Base-by-base conservation (phyloP, 2,113 vertebrate species). In the Coptodon rendalli region DNA sequence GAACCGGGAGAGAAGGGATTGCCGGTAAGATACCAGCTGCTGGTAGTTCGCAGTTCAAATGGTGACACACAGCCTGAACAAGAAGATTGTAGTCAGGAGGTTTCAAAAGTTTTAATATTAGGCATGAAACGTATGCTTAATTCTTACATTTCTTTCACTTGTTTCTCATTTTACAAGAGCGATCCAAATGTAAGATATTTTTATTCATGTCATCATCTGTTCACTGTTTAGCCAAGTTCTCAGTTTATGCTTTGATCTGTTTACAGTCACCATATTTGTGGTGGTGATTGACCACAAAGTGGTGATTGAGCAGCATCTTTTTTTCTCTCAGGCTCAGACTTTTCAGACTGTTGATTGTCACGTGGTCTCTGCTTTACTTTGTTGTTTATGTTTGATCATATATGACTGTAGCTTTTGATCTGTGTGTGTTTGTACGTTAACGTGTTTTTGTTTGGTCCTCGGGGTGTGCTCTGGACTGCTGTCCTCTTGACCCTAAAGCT, bases 1-100 rank as follows among this genome's bases (percentile, higher is more conserved):
- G 97, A 99, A 89, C 97, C 97, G 1, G 98, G 98, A 45, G 97
- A 98, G 66, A 98, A 97, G 95, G 98, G 97, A 82, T 96, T 97
- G 50, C 98, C 98, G 98, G 98, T 99, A 97, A 98, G 98, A 92
- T 48, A 16, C 59, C 81, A 85, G 83, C 50, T 76, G n/a, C 36
- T 81, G 59, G 61, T 91, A 40, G 24, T 76, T 87, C 52, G 81
- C 57, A 81, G 29, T 76, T 87, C 48, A 84, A 52, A 84, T 24
- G 54, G 5, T 82, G 73, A 53, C 53, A 27, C 31, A 24, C 19
- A 59, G 24, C 12, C 24, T 48, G 19, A 14, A 48, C 27, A 52
- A 38, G 7, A 87, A 45, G 48, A 29, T 31, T 17, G 81, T 84
- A n/a, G 53, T 59, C 12, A n/a, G n/a, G 80, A 80, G 66, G 79